Evolutionary conservation across 2,888 invertebrate species (phyloP), one percentile per base, ranked within the genome.

Genomic region (Mythimna impura): DNA sequence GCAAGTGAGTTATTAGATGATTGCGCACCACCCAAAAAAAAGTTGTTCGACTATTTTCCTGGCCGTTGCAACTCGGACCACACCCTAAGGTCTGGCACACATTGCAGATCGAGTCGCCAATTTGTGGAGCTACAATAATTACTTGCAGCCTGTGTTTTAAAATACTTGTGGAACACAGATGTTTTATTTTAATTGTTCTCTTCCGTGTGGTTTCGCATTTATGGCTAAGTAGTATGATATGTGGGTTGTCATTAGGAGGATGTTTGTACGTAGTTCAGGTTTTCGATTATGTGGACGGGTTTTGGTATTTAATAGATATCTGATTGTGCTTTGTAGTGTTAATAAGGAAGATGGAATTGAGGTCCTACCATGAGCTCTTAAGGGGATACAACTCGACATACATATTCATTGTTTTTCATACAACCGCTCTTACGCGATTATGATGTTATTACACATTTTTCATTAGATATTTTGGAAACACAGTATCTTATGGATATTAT

Each of bases 101-200:
- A 85, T 80, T 76, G 80, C 73, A 75, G 85, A 86, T 82, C 77
- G 70, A 83, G 87, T 86, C 82, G 84, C 88, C 89, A 88, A 89
- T 89, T 90, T 85, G 84, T 75, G 80, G 81, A 82, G 80, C 77
- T 70, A 83, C 88, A 87, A 89, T 88, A 88, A 88, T 90, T 87
- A 88, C 73, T 76, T 70, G 77, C 78, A 73, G 83, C 71, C 84
- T 84, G 81, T 84, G 80, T 83, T 84, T 83, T 85, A 86, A n/a
- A 87, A 88, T 83, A 83, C 81, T 78, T 78, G 73, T 66, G 75
- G 69, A 76, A 80, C 82, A 73, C 75, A 81, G 64, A 80, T 80
- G 78, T 85, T 86, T 88, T 83, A 84, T 87, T 83, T 78, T 77
- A 84, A 86, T 76, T 76, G 63, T 77, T 73, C 66, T 66, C 63